Base-by-base conservation (phyloP, 2,888 invertebrate species). In the Zhengitettix transpicula region DNA sequence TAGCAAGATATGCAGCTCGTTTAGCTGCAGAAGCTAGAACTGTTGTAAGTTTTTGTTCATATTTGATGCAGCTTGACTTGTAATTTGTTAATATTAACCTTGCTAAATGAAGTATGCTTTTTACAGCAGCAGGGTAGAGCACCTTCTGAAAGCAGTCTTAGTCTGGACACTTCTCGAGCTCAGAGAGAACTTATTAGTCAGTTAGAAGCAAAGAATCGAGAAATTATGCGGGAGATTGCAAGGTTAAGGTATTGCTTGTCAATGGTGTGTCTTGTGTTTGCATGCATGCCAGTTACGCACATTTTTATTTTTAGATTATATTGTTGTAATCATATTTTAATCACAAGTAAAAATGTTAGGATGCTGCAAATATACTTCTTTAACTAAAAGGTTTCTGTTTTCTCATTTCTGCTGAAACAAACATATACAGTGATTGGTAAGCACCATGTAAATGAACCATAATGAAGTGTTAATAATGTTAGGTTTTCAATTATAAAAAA, bases 1-100 rank as follows among this genome's bases (percentile, higher is more conserved):
- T 99, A 71, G 97, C 97, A 54, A 80, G 96, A 68, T 99, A 99
- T 75, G 95, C 98, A 3, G 95, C 96, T 10, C 81, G 96, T 66
- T 77, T 99, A 61, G 96, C 97, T 11, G 95, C 95, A 68, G 93
- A 95, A 73, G 87, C 86, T 65, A 81, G 89, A 69, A 85, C 89
- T 57, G 77, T 80, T 67, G 81, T 81, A 72, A 74, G 75, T 47
- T n/a, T 1, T 47, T 47, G 5, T 47, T 47, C 47, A 14, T 8
- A 47, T 47, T 7, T 47, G 47, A 14, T 14, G 14, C 47, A 14
- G 5, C 9, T 47, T 47, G 5, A 47, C 8, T 47, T 47, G 47
- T 8, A 14, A 14, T n/a, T 47, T 12, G 12, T n/a, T 42, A 47
- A 47, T 47, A 8, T 28, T 28, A 5, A 28, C 2, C 28, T 28